Evolutionary conservation across 2,797 vertebrate species (phyloP).

Genomic region (Premnoplex brunnescens): DNA sequence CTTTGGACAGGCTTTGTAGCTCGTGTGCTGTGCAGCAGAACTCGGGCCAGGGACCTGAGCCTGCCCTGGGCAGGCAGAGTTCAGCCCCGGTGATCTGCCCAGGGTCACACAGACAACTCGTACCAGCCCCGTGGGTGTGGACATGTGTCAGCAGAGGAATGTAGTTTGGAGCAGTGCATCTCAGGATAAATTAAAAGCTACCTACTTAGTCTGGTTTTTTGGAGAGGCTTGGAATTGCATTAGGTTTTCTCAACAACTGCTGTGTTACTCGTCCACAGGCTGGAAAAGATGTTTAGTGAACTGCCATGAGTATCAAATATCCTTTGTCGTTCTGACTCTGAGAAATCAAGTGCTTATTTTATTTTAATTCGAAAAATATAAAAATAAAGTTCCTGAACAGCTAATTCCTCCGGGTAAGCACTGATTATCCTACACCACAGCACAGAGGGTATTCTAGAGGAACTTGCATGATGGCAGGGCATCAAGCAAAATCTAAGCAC

Average conservation of each 20-base stretch:
- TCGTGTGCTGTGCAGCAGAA: accelerated
- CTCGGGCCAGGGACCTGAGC: not conserved
- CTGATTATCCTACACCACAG: not conserved
- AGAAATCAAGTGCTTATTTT: not conserved
- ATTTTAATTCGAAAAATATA: not conserved
- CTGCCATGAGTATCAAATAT: not conserved
- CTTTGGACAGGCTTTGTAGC: not conserved
- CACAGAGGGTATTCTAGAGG: not conserved
- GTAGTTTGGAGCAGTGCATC: not conserved
- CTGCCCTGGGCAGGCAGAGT: not conserved
- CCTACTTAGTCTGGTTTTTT: not conserved
- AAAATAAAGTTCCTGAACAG: not conserved
- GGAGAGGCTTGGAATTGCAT: not conserved
- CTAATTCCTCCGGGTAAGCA: not conserved
- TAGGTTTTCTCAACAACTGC: not conserved
- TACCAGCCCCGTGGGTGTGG: accelerated
- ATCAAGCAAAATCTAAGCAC: conserved; percentile 15
- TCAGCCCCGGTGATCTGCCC: not conserved
- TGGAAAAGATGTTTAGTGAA: not conserved
- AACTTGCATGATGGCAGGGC: conserved; percentile 13
- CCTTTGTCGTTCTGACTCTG: not conserved
- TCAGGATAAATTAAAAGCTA: not conserved
- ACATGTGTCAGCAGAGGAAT: accelerated
- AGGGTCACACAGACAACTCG: accelerated
- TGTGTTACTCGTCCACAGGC: not conserved